Percentiles rank a stretch among this genome's conserved stretches.
phyloP scores from a whole-genome alignment of 2,113 vertebrate species.

The Coregonus clupeaformis region DNA sequence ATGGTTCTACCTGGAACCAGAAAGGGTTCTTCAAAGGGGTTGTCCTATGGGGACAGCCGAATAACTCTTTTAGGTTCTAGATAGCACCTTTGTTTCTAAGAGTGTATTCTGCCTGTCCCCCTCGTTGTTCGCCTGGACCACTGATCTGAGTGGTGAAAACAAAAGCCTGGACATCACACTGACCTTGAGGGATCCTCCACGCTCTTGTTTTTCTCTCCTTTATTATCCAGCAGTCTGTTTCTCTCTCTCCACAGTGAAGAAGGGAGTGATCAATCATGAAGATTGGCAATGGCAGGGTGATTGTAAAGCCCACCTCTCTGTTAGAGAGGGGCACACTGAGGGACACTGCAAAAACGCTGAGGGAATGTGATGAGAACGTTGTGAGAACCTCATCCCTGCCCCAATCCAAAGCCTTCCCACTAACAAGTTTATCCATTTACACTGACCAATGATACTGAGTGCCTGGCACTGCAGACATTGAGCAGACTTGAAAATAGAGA shows the following conservation, averaged over 20 bases:
- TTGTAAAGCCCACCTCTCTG: conserved; percentile 47
- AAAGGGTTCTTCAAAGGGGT: too few relatives aligned
- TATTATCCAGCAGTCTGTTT: conserved; percentile 25
- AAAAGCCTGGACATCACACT: conserved; percentile 62
- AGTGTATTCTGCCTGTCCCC: conserved; percentile 43
- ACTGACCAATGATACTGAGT: conserved; percentile 21
- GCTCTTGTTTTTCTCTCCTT: conserved; percentile 34
- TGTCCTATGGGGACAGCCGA: too few relatives aligned
- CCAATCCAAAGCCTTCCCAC: conserved; percentile 41
- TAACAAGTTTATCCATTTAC: conserved; percentile 31
- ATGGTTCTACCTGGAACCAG: too few relatives aligned
- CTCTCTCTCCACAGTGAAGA: conserved; percentile 41
- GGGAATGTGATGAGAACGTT: conserved; percentile 14
- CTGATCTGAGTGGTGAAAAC: conserved; percentile 60
- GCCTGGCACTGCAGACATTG: conserved; percentile 42
- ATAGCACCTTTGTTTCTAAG: too few relatives aligned
- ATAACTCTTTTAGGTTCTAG: too few relatives aligned
- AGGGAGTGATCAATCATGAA: conserved; percentile 62
- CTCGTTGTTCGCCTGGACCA: conserved; percentile 34
- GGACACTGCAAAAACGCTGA: conserved; percentile 24
- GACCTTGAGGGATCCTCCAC: conserved; percentile 64
- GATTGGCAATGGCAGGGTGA: conserved; percentile 49
- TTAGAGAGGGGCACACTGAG: conserved; percentile 14
- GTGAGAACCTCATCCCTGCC: conserved; percentile 29
- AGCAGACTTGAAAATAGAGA: conserved; percentile 61